Conservation (phyloP, 2,888 invertebrate species). For the Biston betularia region DNA sequence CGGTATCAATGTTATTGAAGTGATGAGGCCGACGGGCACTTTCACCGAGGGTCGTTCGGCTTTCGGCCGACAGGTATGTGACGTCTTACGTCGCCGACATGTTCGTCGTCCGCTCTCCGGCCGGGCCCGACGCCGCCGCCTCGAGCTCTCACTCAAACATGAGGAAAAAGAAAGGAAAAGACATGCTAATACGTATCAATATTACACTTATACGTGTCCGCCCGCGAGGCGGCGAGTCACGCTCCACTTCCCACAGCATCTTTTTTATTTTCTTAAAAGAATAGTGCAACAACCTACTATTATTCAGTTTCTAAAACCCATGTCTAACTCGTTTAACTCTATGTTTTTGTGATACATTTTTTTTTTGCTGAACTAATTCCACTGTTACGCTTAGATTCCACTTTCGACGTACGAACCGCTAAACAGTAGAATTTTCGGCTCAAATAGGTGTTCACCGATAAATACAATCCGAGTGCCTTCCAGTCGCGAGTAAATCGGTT, state of each 20-base stretch:
- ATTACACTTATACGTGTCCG: conserved; percentile 45
- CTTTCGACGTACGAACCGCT: too few species aligned
- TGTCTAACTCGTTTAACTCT: conserved; percentile 36
- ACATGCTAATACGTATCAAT: conserved; percentile 47
- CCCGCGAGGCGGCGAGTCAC: conserved; percentile 58
- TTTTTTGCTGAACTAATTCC: conserved; percentile 4
- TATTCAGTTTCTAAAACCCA: conserved; percentile 41
- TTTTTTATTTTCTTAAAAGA: conserved; percentile 57
- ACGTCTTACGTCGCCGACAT: conserved; percentile 55
- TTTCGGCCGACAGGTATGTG: conserved; percentile 69
- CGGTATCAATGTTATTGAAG: conserved; percentile 50
- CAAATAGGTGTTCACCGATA: too few species aligned
- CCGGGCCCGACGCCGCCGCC: conserved; percentile 14
- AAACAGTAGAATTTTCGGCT: too few species aligned
- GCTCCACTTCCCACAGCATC: conserved; percentile 77
- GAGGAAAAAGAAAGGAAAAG: conserved; percentile 68
- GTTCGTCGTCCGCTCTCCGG: conserved; percentile 50
- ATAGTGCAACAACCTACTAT: conserved; percentile 70
- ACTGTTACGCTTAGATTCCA: too few species aligned
- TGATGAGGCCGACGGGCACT: conserved; percentile 71
- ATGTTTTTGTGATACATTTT: not conserved
- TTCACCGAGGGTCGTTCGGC: conserved; percentile 78
- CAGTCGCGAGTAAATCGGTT: too few species aligned
- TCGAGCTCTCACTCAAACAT: conserved; percentile 63
- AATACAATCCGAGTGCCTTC: too few species aligned